Conservation (phyloP, 2,797 vertebrate species). For the Phoxinus dragarum region DNA sequence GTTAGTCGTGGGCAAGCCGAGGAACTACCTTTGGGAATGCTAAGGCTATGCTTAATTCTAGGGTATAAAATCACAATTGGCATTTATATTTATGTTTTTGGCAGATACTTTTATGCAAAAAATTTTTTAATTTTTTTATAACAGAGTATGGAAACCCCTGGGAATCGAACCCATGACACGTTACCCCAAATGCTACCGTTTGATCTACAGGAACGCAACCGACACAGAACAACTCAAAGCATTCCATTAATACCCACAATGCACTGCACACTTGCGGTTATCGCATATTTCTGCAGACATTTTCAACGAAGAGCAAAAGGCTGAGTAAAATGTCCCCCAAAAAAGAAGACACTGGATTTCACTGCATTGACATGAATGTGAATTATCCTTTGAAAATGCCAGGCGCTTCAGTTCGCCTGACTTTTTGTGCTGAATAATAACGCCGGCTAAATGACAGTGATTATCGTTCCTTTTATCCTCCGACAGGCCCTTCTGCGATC, state of each 20-base stretch:
- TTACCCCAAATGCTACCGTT: background rate
- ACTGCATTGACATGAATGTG: background rate
- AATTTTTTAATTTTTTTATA: background rate
- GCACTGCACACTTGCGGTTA: background rate
- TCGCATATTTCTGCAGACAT: background rate
- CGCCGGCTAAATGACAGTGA: slow-evolving; percentile 20
- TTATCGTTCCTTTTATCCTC: slow-evolving; percentile 11
- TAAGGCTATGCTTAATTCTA: background rate
- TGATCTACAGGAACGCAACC: background rate
- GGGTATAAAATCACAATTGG: background rate
- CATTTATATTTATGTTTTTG: background rate
- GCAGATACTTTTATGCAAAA: background rate
- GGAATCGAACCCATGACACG: background rate
- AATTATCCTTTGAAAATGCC: slow-evolving; percentile 19
- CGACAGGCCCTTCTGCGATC: background rate
- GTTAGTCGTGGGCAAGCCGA: background rate
- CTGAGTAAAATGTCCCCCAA: background rate
- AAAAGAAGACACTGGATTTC: slow-evolving; percentile 20
- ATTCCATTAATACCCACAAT: slow-evolving; percentile 1
- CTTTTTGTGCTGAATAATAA: slow-evolving; percentile 26
- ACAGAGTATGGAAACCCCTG: background rate
- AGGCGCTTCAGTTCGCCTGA: background rate
- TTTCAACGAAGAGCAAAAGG: background rate
- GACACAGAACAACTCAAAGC: background rate
- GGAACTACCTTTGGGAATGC: background rate